Conservation (phyloP, 2,888 invertebrate species). For the Leptogaster cylindrica region DNA sequence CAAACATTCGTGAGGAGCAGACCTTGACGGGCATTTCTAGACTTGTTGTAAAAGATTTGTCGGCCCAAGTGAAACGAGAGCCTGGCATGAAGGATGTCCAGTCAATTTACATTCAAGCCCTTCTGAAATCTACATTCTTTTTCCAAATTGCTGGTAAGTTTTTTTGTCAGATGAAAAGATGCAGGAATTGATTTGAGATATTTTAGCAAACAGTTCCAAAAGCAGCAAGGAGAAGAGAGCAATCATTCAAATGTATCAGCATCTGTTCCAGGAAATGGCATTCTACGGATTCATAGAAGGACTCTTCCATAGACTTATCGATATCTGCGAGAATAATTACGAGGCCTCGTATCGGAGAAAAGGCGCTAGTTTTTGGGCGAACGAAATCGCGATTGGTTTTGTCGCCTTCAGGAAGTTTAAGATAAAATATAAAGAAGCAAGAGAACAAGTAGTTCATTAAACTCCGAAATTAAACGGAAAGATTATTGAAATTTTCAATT, state of each 20-base stretch:
- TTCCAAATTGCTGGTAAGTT: conserved; percentile 51
- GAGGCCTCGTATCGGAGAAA: conserved; percentile 49
- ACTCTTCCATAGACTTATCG: conserved; percentile 54
- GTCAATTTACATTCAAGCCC: conserved; percentile 52
- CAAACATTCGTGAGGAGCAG: background rate
- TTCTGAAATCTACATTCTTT: conserved; percentile 56
- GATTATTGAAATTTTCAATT: background rate
- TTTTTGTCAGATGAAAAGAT: too few species aligned
- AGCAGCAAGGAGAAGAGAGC: conserved; percentile 49
- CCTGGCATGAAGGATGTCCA: conserved; percentile 52
- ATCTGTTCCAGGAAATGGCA: conserved; percentile 56
- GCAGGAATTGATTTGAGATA: too few species aligned
- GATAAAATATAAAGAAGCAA: conserved; percentile 54
- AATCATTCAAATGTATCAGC: conserved; percentile 53
- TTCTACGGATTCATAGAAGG: conserved; percentile 56
- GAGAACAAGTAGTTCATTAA: conserved; percentile 52
- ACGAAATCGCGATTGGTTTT: conserved; percentile 55
- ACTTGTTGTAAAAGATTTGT: conserved; percentile 47
- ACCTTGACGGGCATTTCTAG: background rate
- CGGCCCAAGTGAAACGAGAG: conserved; percentile 50
- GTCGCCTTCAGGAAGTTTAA: conserved; percentile 56
- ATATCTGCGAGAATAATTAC: conserved; percentile 54
- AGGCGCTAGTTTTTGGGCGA: conserved; percentile 59
- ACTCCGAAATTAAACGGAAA: background rate
- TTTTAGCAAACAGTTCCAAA: conserved; percentile 44